A percentile compares a stretch with the other conserved stretches of the same genome.
These are phyloP conservation scores for Seira sanloemensis DNA, from an alignment of 2,888 invertebrate species.

Conservation along the genomic window DNA sequence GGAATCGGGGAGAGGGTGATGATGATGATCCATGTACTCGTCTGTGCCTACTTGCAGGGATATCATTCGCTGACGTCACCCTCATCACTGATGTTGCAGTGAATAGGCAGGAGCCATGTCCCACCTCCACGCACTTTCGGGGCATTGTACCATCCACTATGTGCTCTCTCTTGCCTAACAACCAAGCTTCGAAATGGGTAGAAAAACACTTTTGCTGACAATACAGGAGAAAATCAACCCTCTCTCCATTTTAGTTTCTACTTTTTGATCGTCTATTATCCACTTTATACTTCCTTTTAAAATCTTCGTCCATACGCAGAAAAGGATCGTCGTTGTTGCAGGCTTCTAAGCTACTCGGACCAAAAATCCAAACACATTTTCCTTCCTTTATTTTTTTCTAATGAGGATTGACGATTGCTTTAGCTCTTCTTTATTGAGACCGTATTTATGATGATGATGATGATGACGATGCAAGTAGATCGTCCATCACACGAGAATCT, in stretches of 20 bases:
- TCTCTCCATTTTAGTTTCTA: not conserved
- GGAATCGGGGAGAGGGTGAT: slow-evolving; percentile 13
- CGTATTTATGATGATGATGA: too few relatives aligned
- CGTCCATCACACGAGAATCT: too few relatives aligned
- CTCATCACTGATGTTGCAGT: slow-evolving; percentile 29
- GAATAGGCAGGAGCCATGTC: slow-evolving; percentile 31
- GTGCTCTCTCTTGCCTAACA: slow-evolving; percentile 6
- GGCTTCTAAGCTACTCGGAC: too few relatives aligned
- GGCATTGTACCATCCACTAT: slow-evolving; percentile 59
- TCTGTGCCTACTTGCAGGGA: slow-evolving; percentile 10
- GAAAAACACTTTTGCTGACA: not conserved
- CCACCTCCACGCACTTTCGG: slow-evolving; percentile 67
- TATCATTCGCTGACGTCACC: slow-evolving; percentile 58
- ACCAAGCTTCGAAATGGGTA: not conserved
- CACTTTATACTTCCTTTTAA: too few relatives aligned
- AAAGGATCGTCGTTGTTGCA: too few relatives aligned
- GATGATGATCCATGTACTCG: slow-evolving; percentile 20
- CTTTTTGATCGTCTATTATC: too few relatives aligned
- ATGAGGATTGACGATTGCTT: too few relatives aligned
- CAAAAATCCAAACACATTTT: too few relatives aligned
- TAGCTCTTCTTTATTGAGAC: too few relatives aligned
- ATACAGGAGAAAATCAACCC: slow-evolving; percentile 2
- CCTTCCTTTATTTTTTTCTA: too few relatives aligned
- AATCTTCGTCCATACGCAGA: not conserved
- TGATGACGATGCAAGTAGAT: too few relatives aligned